A percentile compares a stretch with the other conserved stretches of the same genome.
Evolutionary conservation across 2,113 vertebrate genomes (phyloP).

Genomic region (Zingel zingel): DNA sequence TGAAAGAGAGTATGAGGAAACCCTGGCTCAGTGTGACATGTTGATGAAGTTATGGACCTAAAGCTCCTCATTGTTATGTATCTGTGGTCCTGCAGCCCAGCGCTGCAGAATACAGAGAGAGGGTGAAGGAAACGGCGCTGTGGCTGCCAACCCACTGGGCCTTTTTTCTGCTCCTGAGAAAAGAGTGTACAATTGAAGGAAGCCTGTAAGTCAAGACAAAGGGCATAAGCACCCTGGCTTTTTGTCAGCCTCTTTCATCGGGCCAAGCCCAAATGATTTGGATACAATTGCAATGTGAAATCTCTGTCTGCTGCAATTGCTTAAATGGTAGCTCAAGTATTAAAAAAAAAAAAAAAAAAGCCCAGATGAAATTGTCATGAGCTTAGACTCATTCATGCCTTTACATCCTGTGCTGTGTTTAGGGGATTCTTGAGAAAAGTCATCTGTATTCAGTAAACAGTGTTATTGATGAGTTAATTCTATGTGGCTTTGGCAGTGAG

Average conservation of each 20-base stretch:
- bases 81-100: conserved; percentile 55
- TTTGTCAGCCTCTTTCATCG: conserved; percentile 45
- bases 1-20: conserved; percentile 69
- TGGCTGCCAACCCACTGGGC: conserved; percentile 38
- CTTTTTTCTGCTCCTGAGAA: conserved; percentile 43
- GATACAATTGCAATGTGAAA: conserved; percentile 61
- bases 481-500: conserved; percentile 75
- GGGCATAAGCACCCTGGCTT: conserved; percentile 37
- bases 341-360: conserved; percentile 29
- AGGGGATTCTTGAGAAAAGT: conserved; percentile 73
- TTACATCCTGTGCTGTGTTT: conserved; percentile 39
- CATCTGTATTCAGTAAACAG: conserved; percentile 77
- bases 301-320: conserved; percentile 70
- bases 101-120: conserved; percentile 35
- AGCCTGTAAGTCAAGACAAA: conserved; percentile 65
- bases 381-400: conserved; percentile 60
- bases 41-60: conserved; percentile 60
- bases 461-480: conserved; percentile 78
- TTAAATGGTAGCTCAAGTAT: conserved; percentile 70
- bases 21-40: conserved; percentile 58
- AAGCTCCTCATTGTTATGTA: conserved; percentile 75
- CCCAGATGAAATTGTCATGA: conserved; percentile 64
- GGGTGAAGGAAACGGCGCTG: conserved; percentile 15
- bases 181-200: conserved; percentile 43
- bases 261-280: conserved; percentile 54